Conservation (phyloP, 2,888 invertebrate species). For the Netelia fuscicornis region DNA sequence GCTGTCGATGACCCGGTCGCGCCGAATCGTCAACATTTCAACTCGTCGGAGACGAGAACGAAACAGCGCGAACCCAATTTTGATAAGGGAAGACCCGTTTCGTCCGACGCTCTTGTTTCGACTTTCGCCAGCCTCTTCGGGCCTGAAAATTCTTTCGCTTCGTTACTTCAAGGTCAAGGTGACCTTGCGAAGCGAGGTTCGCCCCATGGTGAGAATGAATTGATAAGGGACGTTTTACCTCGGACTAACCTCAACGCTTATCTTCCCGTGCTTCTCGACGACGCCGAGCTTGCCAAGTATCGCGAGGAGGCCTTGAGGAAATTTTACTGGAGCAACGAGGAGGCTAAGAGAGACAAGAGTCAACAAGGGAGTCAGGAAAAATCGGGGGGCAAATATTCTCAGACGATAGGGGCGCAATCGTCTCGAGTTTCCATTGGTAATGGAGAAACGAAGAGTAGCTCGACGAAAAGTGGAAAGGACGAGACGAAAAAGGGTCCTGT, state of each 20-base stretch:
- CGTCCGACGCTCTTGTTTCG: conserved; percentile 45
- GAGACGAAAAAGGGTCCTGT: conserved; percentile 69
- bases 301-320: conserved; percentile 54
- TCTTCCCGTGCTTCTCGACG: conserved; percentile 54
- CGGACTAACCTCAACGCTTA: conserved; percentile 53
- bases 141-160: conserved; percentile 17
- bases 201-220: conserved; percentile 6
- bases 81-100: conserved; percentile 4
- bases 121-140: conserved; percentile 59
- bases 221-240: neutral
- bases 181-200: neutral
- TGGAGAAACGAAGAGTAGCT: neutral
- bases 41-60: neutral
- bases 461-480: neutral
- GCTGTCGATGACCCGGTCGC: conserved; percentile 40
- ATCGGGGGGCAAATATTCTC: conserved; percentile 16
- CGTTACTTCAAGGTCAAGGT: conserved; percentile 1
- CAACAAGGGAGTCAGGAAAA: conserved; percentile 15
- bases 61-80: conserved; percentile 11
- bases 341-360: conserved; percentile 26
- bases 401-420: conserved; percentile 24
- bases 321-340: conserved; percentile 41
- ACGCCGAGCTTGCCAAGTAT: conserved; percentile 45
- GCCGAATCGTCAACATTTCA: conserved; percentile 1
- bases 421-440: conserved; percentile 28